Conservation (phyloP, 1,140 invertebrate species). For the Drosophila guanche region DNA sequence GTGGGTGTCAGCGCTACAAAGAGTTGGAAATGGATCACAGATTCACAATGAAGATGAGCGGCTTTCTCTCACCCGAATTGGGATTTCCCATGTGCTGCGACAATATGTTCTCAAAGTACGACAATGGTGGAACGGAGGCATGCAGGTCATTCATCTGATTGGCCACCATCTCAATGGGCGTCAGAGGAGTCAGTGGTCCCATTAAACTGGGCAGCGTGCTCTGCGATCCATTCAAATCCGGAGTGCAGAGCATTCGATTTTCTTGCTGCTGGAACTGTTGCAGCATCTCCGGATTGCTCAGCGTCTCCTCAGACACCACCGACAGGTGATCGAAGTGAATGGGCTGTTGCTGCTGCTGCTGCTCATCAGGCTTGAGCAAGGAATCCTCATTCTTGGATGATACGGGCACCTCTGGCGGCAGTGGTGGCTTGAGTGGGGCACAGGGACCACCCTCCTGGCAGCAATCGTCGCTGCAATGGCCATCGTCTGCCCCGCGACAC, state of each 20-base stretch:
- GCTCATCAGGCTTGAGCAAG: constrained; percentile 18
- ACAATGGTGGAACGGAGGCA: constrained; percentile 73
- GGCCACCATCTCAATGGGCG: constrained; percentile 77
- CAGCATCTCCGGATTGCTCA: constrained; percentile 84
- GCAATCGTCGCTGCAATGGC: constrained; percentile 80
- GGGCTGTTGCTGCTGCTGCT: constrained; percentile 83
- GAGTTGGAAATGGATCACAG: not conserved
- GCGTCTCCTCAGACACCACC: constrained; percentile 89
- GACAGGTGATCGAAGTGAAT: constrained; percentile 90
- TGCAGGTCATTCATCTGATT: constrained; percentile 81
- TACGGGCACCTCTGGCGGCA: constrained; percentile 50
- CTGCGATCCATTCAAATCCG: constrained; percentile 68
- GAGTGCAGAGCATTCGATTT: constrained; percentile 52
- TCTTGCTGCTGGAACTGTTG: constrained; percentile 53
- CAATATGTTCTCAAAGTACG: constrained; percentile 82
- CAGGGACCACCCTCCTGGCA: constrained; percentile 73
- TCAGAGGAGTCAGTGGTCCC: constrained; percentile 72
- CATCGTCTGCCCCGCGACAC: constrained; percentile 81
- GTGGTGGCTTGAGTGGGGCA: constrained; percentile 50
- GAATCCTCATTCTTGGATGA: constrained; percentile 73
- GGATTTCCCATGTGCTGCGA: constrained; percentile 64
- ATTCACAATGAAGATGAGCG: too few relatives aligned
- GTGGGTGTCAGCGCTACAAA: constrained; percentile 55
- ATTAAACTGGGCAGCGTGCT: constrained; percentile 74
- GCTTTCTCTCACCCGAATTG: constrained; percentile 41